These are phyloP conservation scores for Salvator merianae DNA, from an alignment of 2,113 vertebrate genomes.

Conservation along the genomic window DNA sequence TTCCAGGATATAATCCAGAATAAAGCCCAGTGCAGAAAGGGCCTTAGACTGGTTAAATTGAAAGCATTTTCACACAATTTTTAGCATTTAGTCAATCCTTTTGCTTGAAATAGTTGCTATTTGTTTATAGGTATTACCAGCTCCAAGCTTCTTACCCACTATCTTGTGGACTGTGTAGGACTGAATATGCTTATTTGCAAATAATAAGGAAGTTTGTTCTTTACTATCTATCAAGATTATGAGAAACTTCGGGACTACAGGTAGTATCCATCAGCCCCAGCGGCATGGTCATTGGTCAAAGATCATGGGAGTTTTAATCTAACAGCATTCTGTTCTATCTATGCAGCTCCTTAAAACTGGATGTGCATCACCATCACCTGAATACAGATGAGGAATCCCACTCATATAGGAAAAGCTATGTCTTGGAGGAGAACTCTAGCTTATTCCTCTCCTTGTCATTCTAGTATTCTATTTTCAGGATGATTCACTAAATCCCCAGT, in stretches of 20 bases:
- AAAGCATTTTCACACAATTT: too few relatives aligned
- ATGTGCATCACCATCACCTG: not conserved
- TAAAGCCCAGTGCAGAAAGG: too few relatives aligned
- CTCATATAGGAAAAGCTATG: not conserved
- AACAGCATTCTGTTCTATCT: not conserved
- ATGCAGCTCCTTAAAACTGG: not conserved
- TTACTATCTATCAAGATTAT: not conserved
- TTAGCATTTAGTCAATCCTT: not conserved
- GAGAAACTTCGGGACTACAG: not conserved
- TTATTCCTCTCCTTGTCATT: not conserved
- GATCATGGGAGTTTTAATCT: not conserved
- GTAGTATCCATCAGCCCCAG: not conserved
- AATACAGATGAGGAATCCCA: not conserved
- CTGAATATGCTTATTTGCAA: not conserved
- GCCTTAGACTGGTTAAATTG: too few relatives aligned
- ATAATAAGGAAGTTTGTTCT: not conserved
- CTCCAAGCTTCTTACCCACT: not conserved
- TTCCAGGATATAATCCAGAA: too few relatives aligned
- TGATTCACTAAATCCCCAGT: not conserved
- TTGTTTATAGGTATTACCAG: not conserved
- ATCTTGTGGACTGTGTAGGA: not conserved
- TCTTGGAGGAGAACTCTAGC: not conserved
- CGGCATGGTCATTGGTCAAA: not conserved
- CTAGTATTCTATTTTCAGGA: not conserved
- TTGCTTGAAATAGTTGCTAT: conserved; percentile 2